phyloP scores from a whole-genome alignment of 2,113 vertebrate genomes.

The Xenus cinereus region DNA sequence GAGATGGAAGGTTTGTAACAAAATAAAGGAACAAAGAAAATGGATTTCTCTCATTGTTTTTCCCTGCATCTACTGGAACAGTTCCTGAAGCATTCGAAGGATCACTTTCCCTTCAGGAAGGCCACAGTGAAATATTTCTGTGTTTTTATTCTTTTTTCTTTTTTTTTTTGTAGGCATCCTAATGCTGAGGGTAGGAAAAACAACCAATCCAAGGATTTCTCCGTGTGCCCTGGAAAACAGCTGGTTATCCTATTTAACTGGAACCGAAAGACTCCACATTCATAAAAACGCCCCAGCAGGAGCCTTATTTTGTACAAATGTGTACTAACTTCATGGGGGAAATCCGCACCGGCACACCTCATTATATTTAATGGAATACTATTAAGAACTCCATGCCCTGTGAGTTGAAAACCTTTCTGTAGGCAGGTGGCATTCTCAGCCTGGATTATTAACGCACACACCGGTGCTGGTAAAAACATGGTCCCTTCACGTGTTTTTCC shows the following conservation, averaged over 20 bases:
- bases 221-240: neutral
- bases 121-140: neutral
- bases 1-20: conserved; percentile 9
- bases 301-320: conserved; percentile 15
- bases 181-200: neutral
- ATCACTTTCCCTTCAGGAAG: neutral
- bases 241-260: conserved; percentile 14
- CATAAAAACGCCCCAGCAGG: conserved; percentile 16
- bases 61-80: neutral
- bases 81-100: neutral
- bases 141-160: neutral
- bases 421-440: conserved; percentile 42
- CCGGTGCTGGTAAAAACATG: neutral
- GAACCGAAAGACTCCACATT: conserved; percentile 7
- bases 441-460: neutral
- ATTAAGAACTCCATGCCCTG: conserved; percentile 2
- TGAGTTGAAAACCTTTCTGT: neutral
- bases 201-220: neutral
- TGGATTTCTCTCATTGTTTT: neutral
- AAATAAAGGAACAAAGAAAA: neutral
- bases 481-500: neutral
- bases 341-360: neutral
- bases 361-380: conserved; percentile 31
- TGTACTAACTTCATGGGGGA: neutral
- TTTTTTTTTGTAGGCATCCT: neutral